phyloP scores from a whole-genome alignment of 2,888 invertebrate species.

The Eupeodes latifasciatus region DNA sequence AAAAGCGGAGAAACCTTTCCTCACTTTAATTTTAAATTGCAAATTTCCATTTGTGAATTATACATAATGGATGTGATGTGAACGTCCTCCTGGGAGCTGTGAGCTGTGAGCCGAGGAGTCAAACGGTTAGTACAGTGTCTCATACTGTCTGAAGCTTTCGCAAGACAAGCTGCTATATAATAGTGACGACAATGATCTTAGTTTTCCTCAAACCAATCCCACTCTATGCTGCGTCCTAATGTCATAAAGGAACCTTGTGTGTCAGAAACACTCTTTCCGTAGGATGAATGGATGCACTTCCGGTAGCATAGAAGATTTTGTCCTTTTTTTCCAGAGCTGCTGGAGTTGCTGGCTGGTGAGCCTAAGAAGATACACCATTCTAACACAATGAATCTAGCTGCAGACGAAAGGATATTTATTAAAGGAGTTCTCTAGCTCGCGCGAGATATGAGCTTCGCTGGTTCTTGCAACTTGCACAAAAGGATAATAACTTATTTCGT shows the following conservation, averaged over 20 bases:
- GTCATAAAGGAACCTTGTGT: slow-evolving; percentile 54
- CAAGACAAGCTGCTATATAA: slow-evolving; percentile 16
- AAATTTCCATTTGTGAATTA: slow-evolving; percentile 72
- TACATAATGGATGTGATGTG: slow-evolving; percentile 68
- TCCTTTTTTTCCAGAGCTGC: neutral
- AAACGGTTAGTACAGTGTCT: neutral
- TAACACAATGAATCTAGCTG: slow-evolving; percentile 59
- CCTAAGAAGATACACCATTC: slow-evolving; percentile 52
- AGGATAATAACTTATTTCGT: slow-evolving; percentile 72
- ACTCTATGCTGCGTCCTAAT: neutral
- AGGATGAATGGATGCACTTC: slow-evolving; percentile 68
- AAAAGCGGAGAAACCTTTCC: slow-evolving; percentile 37
- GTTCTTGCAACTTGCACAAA: slow-evolving; percentile 29
- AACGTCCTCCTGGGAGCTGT: slow-evolving; percentile 47
- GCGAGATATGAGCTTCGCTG: slow-evolving; percentile 53
- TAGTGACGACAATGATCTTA: slow-evolving; percentile 49
- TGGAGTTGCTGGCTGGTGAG: slow-evolving; percentile 24
- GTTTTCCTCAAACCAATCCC: slow-evolving; percentile 13
- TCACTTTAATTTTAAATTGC: slow-evolving; percentile 71
- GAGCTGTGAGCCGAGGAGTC: neutral
- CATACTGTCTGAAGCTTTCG: slow-evolving; percentile 9
- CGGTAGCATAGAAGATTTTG: slow-evolving; percentile 43
- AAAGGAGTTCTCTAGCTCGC: slow-evolving; percentile 35
- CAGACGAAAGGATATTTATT: slow-evolving; percentile 70
- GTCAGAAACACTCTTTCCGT: slow-evolving; percentile 64